Evolutionary conservation across 2,888 invertebrate genomes (phyloP).

Genomic region (Teinopalpus imperialis): DNA sequence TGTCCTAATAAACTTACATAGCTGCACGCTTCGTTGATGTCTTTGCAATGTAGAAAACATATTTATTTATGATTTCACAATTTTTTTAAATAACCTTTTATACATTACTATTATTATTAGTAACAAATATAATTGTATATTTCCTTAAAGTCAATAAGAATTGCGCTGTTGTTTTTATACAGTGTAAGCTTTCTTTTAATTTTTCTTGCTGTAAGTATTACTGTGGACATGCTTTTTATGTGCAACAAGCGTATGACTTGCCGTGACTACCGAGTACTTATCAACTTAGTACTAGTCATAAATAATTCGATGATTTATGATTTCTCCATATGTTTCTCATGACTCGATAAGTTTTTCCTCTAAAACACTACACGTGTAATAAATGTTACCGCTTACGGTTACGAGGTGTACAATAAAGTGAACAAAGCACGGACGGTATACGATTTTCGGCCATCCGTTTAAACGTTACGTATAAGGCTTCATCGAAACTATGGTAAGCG

Average conservation of each 20-base stretch:
- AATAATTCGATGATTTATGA: constrained; percentile 1
- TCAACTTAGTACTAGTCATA: constrained; percentile 9
- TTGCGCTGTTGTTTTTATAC: no score
- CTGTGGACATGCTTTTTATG: no score
- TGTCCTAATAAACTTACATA: constrained; percentile 26
- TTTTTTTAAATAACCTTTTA: no score
- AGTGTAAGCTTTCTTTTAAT: no score
- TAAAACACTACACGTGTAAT: constrained; percentile 44
- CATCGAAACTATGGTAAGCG: constrained; percentile 67
- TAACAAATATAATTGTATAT: no score
- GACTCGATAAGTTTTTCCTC: constrained; percentile 31
- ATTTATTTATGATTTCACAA: constrained; percentile 13
- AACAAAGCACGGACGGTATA: constrained; percentile 70
- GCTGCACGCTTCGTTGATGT: constrained; percentile 33
- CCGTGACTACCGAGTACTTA: no score
- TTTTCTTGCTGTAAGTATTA: no score
- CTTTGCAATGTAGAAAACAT: constrained; percentile 26
- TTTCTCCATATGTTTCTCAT: constrained; percentile 5
- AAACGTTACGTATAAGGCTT: constrained; percentile 72
- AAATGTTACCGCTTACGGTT: constrained; percentile 48
- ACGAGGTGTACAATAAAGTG: constrained; percentile 44
- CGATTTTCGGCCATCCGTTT: constrained; percentile 74
- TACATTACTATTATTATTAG: no score
- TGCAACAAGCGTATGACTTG: no score
- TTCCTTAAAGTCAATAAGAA: no score